Conservation (phyloP, 2,888 invertebrate species). For the Tinea pellionella region DNA sequence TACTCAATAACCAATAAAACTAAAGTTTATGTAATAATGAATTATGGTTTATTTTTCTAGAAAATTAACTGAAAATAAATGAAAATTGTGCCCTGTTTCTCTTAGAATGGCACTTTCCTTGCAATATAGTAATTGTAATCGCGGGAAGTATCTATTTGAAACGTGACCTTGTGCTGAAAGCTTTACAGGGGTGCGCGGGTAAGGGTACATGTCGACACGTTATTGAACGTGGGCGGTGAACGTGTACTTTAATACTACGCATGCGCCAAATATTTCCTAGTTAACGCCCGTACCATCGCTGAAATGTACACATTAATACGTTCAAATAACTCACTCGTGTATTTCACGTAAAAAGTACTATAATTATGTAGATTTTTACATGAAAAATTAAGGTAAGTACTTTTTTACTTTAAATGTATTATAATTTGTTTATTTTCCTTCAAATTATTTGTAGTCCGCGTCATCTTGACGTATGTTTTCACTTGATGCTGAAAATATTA, state of each 20-base stretch:
- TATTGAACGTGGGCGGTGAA: neutral
- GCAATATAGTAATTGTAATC: too few relatives aligned
- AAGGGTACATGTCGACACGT: neutral
- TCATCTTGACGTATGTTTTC: too few relatives aligned
- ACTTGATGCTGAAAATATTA: too few relatives aligned
- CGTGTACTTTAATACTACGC: neutral
- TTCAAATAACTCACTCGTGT: neutral
- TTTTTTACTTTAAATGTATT: neutral
- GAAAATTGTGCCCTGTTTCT: too few relatives aligned
- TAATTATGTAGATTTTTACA: neutral
- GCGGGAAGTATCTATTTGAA: neutral
- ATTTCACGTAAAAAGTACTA: neutral
- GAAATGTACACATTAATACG: neutral
- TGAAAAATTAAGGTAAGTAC: neutral
- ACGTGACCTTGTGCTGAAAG: neutral
- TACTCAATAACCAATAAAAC: too few relatives aligned
- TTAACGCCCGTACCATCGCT: neutral
- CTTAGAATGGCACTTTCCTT: too few relatives aligned
- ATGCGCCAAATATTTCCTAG: neutral
- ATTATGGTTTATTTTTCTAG: too few relatives aligned
- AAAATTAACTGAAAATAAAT: too few relatives aligned
- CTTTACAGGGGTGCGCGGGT: neutral
- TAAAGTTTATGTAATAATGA: too few relatives aligned
- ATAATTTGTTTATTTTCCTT: too few relatives aligned
- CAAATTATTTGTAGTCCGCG: too few relatives aligned